Conservation (phyloP, 2,113 vertebrate genomes). For the Actenoides hombroni region DNA sequence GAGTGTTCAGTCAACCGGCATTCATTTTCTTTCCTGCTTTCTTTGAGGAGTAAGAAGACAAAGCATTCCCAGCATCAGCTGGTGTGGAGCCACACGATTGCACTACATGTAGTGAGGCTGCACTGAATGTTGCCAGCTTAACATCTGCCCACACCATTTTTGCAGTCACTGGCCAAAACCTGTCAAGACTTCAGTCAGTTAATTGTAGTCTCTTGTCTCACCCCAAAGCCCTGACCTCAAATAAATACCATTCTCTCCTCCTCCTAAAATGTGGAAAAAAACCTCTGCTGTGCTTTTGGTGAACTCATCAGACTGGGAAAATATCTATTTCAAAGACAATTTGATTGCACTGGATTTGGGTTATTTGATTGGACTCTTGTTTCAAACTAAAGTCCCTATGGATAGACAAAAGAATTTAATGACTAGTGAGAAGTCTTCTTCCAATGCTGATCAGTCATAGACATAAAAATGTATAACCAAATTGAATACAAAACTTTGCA, state of each 20-base stretch:
- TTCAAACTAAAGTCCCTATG: constrained; percentile 10
- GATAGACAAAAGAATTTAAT: constrained; percentile 51
- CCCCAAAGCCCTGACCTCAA: not conserved
- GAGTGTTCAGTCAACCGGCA: not conserved
- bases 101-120: not conserved
- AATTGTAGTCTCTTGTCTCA: not conserved
- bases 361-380: constrained; percentile 52
- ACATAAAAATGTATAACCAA: constrained; percentile 12
- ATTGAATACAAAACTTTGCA: not conserved
- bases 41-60: not conserved
- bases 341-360: not conserved
- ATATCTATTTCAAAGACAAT: not conserved
- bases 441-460: constrained; percentile 4
- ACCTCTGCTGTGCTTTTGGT: not conserved
- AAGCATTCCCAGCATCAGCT: not conserved
- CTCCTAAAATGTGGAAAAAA: not conserved
- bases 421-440: constrained; percentile 27
- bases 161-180: not conserved
- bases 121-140: not conserved
- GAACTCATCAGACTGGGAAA: not conserved
- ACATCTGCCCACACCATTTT: not conserved
- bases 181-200: not conserved
- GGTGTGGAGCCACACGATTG: accelerated
- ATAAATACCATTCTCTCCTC: not conserved
- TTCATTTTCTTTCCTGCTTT: not conserved